phyloP scores from a whole-genome alignment of 2,888 invertebrate species.

The Helobdella robusta region DNA sequence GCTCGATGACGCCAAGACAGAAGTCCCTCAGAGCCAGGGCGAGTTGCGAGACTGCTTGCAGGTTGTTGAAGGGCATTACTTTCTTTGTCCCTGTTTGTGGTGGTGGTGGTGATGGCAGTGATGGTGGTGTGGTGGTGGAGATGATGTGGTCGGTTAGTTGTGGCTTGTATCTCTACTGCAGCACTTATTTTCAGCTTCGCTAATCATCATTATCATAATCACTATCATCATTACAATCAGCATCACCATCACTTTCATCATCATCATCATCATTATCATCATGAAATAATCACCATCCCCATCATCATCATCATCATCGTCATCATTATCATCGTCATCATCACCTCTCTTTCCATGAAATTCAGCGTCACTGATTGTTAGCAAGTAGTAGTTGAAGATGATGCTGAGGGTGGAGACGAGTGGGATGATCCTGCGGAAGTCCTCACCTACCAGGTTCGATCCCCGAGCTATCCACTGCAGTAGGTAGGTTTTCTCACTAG shows the following conservation, averaged over 20 bases:
- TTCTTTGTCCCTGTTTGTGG: too few relatives aligned
- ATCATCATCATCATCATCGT: not conserved
- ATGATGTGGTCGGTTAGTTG: too few relatives aligned
- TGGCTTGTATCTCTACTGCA: not conserved
- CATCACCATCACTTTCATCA: not conserved
- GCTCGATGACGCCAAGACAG: constrained; percentile 71
- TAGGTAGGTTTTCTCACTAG: constrained; percentile 41
- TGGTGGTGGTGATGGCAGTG: too few relatives aligned
- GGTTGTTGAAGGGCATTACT: constrained; percentile 62
- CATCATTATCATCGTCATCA: not conserved
- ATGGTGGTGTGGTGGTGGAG: too few relatives aligned
- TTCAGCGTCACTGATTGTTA: constrained; percentile 76
- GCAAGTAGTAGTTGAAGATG: constrained; percentile 67
- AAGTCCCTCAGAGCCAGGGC: constrained; percentile 67
- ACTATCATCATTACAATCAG: not conserved
- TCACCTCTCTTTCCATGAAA: constrained; percentile 55
- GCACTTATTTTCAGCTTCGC: not conserved
- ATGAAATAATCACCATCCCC: too few relatives aligned
- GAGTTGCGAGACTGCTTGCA: constrained; percentile 61
- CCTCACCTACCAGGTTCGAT: constrained; percentile 54
- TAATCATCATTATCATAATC: not conserved
- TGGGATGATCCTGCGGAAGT: constrained; percentile 64
- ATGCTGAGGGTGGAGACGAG: constrained; percentile 74
- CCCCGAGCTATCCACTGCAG: constrained; percentile 63
- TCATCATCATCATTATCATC: not conserved